These are phyloP conservation scores for Papilio aristodemus DNA, from an alignment of 1,140 invertebrate species.

Conservation along the genomic window DNA sequence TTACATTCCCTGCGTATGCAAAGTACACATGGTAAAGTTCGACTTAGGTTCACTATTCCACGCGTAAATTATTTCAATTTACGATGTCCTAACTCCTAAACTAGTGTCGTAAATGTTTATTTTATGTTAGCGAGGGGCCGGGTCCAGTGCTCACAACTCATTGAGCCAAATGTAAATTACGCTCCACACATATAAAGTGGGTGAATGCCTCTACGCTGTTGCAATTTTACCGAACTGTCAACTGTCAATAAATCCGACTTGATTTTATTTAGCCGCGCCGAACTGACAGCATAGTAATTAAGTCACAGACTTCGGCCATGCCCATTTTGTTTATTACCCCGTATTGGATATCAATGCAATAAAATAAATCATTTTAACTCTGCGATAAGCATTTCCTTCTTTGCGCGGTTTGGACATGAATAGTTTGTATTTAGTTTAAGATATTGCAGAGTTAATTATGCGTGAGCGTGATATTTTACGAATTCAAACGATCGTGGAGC, in stretches of 20 bases:
- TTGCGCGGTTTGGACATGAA: conserved; percentile 50
- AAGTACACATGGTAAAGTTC: conserved; percentile 10
- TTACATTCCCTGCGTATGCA: conserved; percentile 3
- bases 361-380: conserved; percentile 63
- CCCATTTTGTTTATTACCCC: conserved; percentile 58
- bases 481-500: conserved; percentile 19
- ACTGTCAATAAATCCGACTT: conserved; percentile 52
- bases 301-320: conserved; percentile 50
- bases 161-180: conserved; percentile 29
- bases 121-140: conserved; percentile 27
- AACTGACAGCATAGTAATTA: conserved; percentile 62
- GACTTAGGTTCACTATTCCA: conserved; percentile 30
- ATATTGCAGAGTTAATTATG: conserved; percentile 40
- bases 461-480: conserved; percentile 41
- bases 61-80: conserved; percentile 26
- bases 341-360: conserved; percentile 53
- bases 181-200: conserved; percentile 30
- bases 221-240: conserved; percentile 45
- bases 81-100: conserved; percentile 26
- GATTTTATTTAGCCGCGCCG: conserved; percentile 50
- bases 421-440: conserved; percentile 47
- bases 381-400: conserved; percentile 56
- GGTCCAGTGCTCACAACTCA: conserved; percentile 16
- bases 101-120: conserved; percentile 29
- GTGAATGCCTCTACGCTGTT: conserved; percentile 24